Evolutionary conservation across 2,888 invertebrate genomes (phyloP), one percentile per base, ranked within the genome.

Genomic region (Himalopsyche kuldschensis): DNA sequence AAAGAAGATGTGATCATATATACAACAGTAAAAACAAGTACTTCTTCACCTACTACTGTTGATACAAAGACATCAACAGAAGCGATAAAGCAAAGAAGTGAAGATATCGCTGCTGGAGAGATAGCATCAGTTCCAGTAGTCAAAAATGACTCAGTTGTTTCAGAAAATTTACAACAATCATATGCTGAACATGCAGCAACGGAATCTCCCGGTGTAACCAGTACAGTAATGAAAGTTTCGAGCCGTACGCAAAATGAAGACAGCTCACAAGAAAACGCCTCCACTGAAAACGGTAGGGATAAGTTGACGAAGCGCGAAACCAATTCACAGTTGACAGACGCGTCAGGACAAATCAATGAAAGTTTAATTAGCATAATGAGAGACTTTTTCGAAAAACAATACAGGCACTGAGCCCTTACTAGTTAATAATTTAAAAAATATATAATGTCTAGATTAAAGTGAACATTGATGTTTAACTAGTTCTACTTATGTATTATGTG

Each of bases 301-400:
- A 89, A 89, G 35, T 87, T 90, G 75, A 88, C 89, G 41, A 86
- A 86, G 76, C 84, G 86, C 20, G 86, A 86, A 82, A 86, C 85
- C 10, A 89, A 88, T 84, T 88, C 89, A 46, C 88, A 89, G 46
- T 82, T 89, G 78, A 87, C 87, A 81, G 89, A 89, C 78, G 87
- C 88, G 6, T 87, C 88, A n/a, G 88, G 88, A 80, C 87, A 88
- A 32, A 87, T 89, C 4, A 89, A 89, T 83, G 85, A 88, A 4
- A 89, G 88, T 84, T 87, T 90, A 75, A 87, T 90, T 35, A 88
- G 89, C 48, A 88, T 89, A 48, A 85, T 90, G n/a, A 87, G 88
- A 80, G 88, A 89, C 83, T 89, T 89, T 84, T 89, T 89, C 85
- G 88, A 87, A 85, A 87, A 88, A n/a, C 89, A 89, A 81, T 88